Conservation (phyloP, 1,140 invertebrate genomes). For the Chironomus striatipennis region DNA sequence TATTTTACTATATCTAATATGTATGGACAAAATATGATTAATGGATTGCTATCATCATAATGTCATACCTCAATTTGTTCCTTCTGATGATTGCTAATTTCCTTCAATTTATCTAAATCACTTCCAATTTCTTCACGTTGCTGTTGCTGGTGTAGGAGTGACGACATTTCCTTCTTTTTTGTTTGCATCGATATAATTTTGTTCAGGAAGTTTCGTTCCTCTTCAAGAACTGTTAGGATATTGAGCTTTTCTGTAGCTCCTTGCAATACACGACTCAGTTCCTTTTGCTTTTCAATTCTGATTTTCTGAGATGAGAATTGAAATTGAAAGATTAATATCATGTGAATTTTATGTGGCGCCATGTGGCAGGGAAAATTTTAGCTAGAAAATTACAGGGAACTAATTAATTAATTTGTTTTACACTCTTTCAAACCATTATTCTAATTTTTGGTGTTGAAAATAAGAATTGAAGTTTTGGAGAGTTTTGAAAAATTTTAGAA, state of each 20-base stretch:
- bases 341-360: too few relatives aligned
- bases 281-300: slow-evolving; percentile 36
- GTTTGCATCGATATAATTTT: slow-evolving; percentile 39
- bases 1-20: too few relatives aligned
- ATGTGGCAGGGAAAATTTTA: too few relatives aligned
- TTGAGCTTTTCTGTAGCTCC: slow-evolving; percentile 50
- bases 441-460: too few relatives aligned
- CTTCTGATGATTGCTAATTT: slow-evolving; percentile 35
- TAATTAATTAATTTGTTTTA: too few relatives aligned
- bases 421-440: too few relatives aligned
- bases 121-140: slow-evolving; percentile 31
- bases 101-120: slow-evolving; percentile 39
- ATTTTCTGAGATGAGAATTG: too few relatives aligned
- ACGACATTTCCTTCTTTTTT: slow-evolving; percentile 36
- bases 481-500: too few relatives aligned
- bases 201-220: slow-evolving; percentile 44
- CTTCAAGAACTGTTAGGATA: slow-evolving; percentile 46
- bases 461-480: too few relatives aligned
- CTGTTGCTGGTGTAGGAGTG: slow-evolving; percentile 26
- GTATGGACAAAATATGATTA: neutral
- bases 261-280: slow-evolving; percentile 42
- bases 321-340: too few relatives aligned
- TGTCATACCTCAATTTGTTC: slow-evolving; percentile 38
- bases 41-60: slow-evolving; percentile 23
- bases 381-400: too few relatives aligned